These are phyloP conservation scores for Iselma pallidipennis DNA, from an alignment of 2,888 invertebrate genomes.

Conservation along the genomic window DNA sequence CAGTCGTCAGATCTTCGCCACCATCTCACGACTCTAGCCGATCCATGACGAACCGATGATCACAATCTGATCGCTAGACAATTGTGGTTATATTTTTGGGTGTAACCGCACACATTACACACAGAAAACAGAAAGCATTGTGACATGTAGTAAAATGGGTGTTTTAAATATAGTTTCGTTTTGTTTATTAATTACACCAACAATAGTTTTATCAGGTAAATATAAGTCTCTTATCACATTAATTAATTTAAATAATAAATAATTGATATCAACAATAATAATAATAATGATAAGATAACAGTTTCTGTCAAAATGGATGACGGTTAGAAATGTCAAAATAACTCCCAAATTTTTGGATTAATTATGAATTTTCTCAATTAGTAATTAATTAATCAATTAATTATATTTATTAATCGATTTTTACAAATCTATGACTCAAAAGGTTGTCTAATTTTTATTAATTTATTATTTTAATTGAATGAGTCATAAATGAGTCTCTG, in stretches of 20 bases:
- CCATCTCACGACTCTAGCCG: too few species aligned
- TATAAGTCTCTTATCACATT: background rate
- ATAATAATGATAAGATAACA: background rate
- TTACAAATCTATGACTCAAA: too few species aligned
- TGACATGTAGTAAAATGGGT: conserved; percentile 14
- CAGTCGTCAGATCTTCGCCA: too few species aligned
- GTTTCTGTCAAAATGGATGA: background rate
- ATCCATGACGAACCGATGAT: too few species aligned
- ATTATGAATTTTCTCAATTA: background rate
- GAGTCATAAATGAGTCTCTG: conserved; percentile 10
- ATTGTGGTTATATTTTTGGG: too few species aligned
- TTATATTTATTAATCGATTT: background rate
- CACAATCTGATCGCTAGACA: too few species aligned
- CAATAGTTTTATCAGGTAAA: conserved; percentile 22
- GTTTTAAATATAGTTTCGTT: conserved; percentile 25
- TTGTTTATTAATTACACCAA: conserved; percentile 19
- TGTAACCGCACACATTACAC: background rate
- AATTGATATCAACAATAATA: background rate
- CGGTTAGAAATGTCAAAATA: background rate
- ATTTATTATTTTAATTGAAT: background rate
- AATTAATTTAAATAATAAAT: background rate
- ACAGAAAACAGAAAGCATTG: background rate
- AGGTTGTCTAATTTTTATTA: conserved; percentile 13
- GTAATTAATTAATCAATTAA: background rate
- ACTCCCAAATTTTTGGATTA: background rate